Evolutionary conservation across 1,140 invertebrate genomes (phyloP).

Genomic region (Rhopalosiphum maidis): DNA sequence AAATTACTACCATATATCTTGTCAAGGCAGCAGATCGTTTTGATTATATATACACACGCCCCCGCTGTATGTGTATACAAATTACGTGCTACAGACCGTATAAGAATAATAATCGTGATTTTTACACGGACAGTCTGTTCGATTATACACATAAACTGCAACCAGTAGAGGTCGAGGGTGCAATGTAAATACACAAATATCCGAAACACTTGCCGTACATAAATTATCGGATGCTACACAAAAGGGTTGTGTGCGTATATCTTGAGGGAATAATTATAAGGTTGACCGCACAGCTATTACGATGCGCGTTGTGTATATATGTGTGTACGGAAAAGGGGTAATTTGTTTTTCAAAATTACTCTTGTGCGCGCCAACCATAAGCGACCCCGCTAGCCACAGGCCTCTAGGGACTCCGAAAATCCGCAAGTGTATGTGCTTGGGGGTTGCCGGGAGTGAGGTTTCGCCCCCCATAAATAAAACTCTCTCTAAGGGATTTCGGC

Average conservation of each 20-base stretch:
- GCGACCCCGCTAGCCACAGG: not conserved
- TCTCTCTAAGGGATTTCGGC: constrained; percentile 39
- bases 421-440: not conserved
- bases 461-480: constrained; percentile 47
- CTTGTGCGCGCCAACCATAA: constrained; percentile 29
- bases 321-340: constrained; percentile 14
- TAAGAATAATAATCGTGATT: constrained; percentile 13
- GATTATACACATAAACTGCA: not conserved
- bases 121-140: constrained; percentile 30
- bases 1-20: not conserved
- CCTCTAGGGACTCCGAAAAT: constrained; percentile 33
- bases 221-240: constrained; percentile 50
- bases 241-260: constrained; percentile 48
- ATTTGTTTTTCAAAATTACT: constrained; percentile 57
- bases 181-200: not conserved
- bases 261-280: constrained; percentile 58
- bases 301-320: not conserved
- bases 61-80: not conserved
- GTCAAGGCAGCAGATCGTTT: not conserved
- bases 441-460: not conserved
- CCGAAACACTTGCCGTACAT: constrained; percentile 49
- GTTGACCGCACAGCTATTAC: constrained; percentile 57
- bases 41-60: not conserved
- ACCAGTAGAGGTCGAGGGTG: constrained; percentile 9
- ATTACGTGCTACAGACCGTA: not conserved